Evolutionary conservation across 1,140 invertebrate genomes (phyloP).

Genomic region (Sminthurides bifidus): DNA sequence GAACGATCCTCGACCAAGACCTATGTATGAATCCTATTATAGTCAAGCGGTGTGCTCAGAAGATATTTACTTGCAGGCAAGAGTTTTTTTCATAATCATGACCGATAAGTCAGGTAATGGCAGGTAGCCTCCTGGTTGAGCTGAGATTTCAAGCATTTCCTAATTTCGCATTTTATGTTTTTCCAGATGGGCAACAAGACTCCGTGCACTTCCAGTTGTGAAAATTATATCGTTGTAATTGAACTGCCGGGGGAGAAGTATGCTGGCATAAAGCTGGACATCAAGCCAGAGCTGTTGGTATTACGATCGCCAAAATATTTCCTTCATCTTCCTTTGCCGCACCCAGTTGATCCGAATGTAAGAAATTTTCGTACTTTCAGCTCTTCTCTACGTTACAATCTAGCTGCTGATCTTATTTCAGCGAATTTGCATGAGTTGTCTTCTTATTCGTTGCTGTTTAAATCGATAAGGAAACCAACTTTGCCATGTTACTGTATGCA

Average conservation of each 20-base stretch:
- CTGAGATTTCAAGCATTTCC: constrained; percentile 1
- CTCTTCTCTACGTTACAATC: neutral
- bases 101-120: no score
- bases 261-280: constrained; percentile 53
- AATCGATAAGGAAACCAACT: neutral
- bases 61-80: constrained; percentile 72
- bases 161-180: neutral
- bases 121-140: no score
- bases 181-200: constrained; percentile 71
- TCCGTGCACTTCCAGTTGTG: constrained; percentile 65
- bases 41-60: constrained; percentile 71
- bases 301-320: constrained; percentile 51
- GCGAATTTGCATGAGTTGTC: neutral
- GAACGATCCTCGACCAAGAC: constrained; percentile 51
- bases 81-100: no score
- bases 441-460: neutral
- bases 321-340: constrained; percentile 60
- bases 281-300: constrained; percentile 56
- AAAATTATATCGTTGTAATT: constrained; percentile 65
- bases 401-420: no score
- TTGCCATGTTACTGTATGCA: constrained; percentile 4
- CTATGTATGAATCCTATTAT: constrained; percentile 68
- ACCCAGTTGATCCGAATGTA: constrained; percentile 60
- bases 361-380: neutral
- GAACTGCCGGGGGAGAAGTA: constrained; percentile 56